A percentile compares a stretch with the other conserved stretches of the same genome.
These are phyloP conservation scores for Anhinga anhinga DNA, from an alignment of 2,113 vertebrate genomes.

Conservation along the genomic window DNA sequence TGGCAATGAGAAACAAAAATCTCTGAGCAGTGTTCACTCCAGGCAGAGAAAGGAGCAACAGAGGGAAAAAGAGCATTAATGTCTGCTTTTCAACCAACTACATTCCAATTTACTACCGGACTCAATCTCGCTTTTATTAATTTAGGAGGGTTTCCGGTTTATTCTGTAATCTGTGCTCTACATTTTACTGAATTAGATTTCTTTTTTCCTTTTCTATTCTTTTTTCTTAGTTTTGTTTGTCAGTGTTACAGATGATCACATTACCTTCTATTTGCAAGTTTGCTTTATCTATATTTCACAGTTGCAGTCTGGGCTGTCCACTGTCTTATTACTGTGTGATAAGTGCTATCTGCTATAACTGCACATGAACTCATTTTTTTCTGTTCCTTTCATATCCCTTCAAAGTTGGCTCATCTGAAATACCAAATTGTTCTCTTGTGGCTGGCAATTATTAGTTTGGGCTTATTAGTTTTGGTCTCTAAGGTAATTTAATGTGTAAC, in stretches of 20 bases:
- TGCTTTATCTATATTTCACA: constrained; percentile 13
- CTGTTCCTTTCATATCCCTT: constrained; percentile 29
- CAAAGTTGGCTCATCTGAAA: constrained; percentile 48
- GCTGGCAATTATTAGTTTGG: constrained; percentile 63
- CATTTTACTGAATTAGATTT: not conserved
- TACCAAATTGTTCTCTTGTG: constrained; percentile 46
- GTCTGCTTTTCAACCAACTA: not conserved
- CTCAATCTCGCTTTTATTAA: not conserved
- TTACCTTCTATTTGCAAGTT: constrained; percentile 14
- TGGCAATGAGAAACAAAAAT: constrained; percentile 19
- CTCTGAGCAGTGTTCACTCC: not conserved
- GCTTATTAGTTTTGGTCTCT: constrained; percentile 70
- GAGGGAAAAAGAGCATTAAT: not conserved
- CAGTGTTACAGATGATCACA: not conserved
- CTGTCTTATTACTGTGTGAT: not conserved
- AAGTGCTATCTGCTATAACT: constrained; percentile 26
- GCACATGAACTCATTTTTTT: constrained; percentile 36
- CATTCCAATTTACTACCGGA: constrained; percentile 15
- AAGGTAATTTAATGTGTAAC: constrained; percentile 69
- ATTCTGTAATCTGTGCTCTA: not conserved
- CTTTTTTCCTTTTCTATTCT: not conserved
- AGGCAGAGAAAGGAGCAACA: not conserved
- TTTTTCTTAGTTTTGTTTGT: not conserved
- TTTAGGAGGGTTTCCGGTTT: not conserved
- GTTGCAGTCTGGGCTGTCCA: constrained; percentile 14